Evolutionary conservation across 2,888 invertebrate genomes (phyloP).

Genomic region (Nycteola revayana): DNA sequence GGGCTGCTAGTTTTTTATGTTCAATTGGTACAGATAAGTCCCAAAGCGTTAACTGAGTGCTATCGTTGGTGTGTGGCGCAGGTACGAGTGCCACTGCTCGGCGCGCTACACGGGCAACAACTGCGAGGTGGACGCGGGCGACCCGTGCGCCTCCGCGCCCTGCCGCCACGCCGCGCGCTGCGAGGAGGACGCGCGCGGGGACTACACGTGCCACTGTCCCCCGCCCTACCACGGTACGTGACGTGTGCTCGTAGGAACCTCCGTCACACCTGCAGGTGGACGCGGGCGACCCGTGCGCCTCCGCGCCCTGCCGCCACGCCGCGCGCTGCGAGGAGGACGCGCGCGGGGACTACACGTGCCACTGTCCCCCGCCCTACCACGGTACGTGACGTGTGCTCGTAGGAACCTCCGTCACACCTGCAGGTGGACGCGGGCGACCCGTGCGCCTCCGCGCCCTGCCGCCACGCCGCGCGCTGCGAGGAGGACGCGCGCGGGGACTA

Average conservation of each 20-base stretch:
- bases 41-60: no score
- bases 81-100: slow-evolving; percentile 92
- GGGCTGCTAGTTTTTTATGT: no score
- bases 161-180: slow-evolving; percentile 88
- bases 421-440: slow-evolving; percentile 90
- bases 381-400: no score
- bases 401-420: no score
- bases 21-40: no score
- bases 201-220: slow-evolving; percentile 87
- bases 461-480: slow-evolving; percentile 84
- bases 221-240: slow-evolving; percentile 84
- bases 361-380: slow-evolving; percentile 85
- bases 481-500: slow-evolving; percentile 86
- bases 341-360: slow-evolving; percentile 86
- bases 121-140: slow-evolving; percentile 91
- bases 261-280: slow-evolving; percentile 94
- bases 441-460: slow-evolving; percentile 86
- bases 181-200: slow-evolving; percentile 83
- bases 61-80: no score
- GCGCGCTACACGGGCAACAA: slow-evolving; percentile 93
- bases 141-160: slow-evolving; percentile 85
- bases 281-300: slow-evolving; percentile 87
- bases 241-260: no score
- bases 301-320: slow-evolving; percentile 87
- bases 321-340: slow-evolving; percentile 84